Evolutionary conservation across 1,140 invertebrate species (phyloP).

Genomic region (Brachionus paranguensis): DNA sequence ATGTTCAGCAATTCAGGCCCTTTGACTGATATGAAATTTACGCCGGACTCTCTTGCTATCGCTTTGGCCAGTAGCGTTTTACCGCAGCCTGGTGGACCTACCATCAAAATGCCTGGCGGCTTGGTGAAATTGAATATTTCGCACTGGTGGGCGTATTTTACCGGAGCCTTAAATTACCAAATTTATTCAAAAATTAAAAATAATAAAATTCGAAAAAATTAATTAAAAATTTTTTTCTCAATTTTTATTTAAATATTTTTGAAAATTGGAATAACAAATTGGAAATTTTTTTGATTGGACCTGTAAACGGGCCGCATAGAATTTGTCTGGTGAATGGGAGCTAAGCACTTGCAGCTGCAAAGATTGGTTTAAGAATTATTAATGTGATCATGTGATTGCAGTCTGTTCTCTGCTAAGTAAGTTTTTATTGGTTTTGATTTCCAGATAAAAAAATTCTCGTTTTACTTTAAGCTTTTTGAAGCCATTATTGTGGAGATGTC

Average conservation of each 20-base stretch:
- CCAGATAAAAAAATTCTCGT: no score
- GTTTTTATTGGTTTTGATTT: no score
- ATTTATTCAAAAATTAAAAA: background rate
- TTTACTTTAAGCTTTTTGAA: no score
- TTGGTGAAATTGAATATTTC: conserved; percentile 67
- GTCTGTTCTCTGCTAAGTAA: no score
- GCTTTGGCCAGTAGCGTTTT: conserved; percentile 60
- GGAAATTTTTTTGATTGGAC: no score
- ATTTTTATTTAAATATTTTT: background rate
- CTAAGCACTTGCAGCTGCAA: no score
- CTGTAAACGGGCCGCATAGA: no score
- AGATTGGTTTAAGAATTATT: no score
- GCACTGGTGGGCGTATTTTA: conserved; percentile 74
- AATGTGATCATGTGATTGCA: no score
- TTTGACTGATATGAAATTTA: conserved; percentile 95
- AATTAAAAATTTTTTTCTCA: background rate
- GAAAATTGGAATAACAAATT: no score
- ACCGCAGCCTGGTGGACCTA: conserved; percentile 84
- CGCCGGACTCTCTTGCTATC: conserved; percentile 87
- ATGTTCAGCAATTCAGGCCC: conserved; percentile 92
- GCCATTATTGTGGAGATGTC: no score
- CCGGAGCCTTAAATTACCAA: conserved; percentile 66
- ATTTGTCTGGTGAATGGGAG: no score
- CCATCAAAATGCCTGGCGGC: conserved; percentile 79
- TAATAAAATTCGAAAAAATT: background rate